Evolutionary conservation across 2,113 vertebrate genomes (phyloP).

Genomic region (Thamnaconus septentrionalis): DNA sequence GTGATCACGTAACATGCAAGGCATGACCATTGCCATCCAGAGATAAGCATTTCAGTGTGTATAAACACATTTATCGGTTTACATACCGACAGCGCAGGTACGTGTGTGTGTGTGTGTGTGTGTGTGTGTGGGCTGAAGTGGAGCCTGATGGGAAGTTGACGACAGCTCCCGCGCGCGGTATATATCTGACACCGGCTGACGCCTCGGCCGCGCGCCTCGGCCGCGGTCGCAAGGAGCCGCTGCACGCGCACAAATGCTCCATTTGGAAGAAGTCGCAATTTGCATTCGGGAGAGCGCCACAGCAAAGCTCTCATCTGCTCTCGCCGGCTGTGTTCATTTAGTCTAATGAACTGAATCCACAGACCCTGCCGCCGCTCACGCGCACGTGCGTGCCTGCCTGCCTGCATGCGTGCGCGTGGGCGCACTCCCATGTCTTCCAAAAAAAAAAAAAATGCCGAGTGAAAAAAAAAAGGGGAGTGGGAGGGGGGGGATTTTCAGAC

Average conservation of each 20-base stretch:
- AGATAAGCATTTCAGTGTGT: constrained; percentile 56
- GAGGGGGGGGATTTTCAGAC: constrained; percentile 28
- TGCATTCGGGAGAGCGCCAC: constrained; percentile 20
- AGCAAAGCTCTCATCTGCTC: constrained; percentile 34
- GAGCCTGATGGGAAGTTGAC: constrained; percentile 60
- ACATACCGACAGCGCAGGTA: constrained; percentile 9
- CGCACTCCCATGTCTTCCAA: constrained; percentile 1
- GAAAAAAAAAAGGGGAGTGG: background rate
- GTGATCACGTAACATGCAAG: constrained; percentile 43
- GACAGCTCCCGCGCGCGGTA: constrained; percentile 43
- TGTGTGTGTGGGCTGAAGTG: constrained; percentile 12
- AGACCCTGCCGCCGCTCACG: background rate
- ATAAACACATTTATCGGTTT: constrained; percentile 33
- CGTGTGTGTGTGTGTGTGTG: constrained; percentile 48
- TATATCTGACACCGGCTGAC: constrained; percentile 29
- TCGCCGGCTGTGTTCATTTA: constrained; percentile 25
- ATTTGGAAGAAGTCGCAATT: constrained; percentile 36
- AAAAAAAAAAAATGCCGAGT: too few species aligned
- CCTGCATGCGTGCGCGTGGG: background rate
- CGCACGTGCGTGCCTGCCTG: background rate
- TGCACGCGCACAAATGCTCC: constrained; percentile 7
- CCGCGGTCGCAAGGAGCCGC: constrained; percentile 21
- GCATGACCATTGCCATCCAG: constrained; percentile 52
- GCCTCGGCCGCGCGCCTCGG: constrained; percentile 22
- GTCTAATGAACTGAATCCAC: constrained; percentile 33